Percentiles rank a stretch among this genome's conserved stretches.
phyloP scores from a whole-genome alignment of 2,888 invertebrate species.

The Antheraea assamensis region DNA sequence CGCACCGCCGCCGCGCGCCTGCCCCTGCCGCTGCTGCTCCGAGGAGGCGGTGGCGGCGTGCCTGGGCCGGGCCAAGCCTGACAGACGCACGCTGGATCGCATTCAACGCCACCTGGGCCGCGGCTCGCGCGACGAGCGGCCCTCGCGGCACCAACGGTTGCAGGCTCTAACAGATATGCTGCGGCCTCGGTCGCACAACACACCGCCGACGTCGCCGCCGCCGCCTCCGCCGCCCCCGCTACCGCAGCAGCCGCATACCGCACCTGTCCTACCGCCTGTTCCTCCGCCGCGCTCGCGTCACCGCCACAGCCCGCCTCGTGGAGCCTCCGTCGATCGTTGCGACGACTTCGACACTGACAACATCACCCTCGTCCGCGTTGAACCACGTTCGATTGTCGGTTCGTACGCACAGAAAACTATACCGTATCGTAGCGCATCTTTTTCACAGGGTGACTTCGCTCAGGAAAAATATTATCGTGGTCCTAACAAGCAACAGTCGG shows the following conservation, averaged over 20 bases:
- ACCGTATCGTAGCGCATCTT: conserved; percentile 92
- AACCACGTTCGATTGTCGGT: conserved; percentile 83
- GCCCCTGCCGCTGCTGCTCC: conserved; percentile 81
- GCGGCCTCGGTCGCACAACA: conserved; percentile 79
- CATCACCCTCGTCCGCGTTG: conserved; percentile 80
- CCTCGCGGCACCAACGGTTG: conserved; percentile 85
- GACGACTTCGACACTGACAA: conserved; percentile 75
- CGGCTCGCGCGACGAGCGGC: conserved; percentile 77
- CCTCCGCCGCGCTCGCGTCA: conserved; percentile 80
- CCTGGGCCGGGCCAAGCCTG: conserved; percentile 77
- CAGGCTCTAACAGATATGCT: conserved; percentile 92
- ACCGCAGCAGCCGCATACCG: conserved; percentile 70
- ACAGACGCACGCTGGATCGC: conserved; percentile 90
- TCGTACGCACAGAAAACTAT: conserved; percentile 85
- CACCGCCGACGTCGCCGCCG: conserved; percentile 59
- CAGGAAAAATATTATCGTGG: conserved; percentile 79
- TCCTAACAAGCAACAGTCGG: conserved; percentile 63
- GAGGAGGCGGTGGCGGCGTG: conserved; percentile 80
- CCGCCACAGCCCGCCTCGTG: conserved; percentile 76
- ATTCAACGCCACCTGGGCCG: conserved; percentile 89
- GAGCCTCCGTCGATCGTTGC: conserved; percentile 73
- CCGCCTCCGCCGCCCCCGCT: conserved; percentile 67
- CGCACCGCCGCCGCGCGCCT: conserved; percentile 83
- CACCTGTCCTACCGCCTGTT: conserved; percentile 82
- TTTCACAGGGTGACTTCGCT: conserved; percentile 92